Evolutionary conservation across 2,113 vertebrate species (phyloP), one percentile per base, ranked within the genome.

Genomic region (Nansenia antarctica): DNA sequence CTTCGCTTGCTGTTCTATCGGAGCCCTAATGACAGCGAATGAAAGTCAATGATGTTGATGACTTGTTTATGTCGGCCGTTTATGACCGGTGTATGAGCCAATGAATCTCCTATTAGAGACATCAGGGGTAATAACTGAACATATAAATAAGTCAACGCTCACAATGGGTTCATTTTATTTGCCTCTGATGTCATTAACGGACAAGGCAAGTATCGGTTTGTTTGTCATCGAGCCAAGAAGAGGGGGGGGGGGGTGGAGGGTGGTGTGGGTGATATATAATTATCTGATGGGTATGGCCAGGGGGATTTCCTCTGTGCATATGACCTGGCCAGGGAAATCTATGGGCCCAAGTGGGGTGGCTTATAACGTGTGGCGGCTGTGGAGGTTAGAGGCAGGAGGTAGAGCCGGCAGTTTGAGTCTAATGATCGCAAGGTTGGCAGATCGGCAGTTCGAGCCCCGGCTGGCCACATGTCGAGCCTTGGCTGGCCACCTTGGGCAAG

Each of bases 51-150:
- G 76, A 64, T 4, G 47, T 63, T 65, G 7, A 9, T 54, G 47
- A 22, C 72, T 53, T 54, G 59, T 69, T 67, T 54, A 22, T 59
- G 54, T 66, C 34, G 72, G 58, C 5, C 30, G 39, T 29, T 31
- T 60, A 29, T 61, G 60, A 24, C 12, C 27, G 66, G 31, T 55
- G 70, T 66, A 45, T 35, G 53, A 49, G 52, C 39, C 49, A 66
- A 35, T 55, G 70, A 80, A 76, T 71, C 45, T 69, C 65, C 73
- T 58, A 58, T 76, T 77, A 60, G 24, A 77, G 30, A 39, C 26
- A 53, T n/a, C 1, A 37, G 31, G 59, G 57, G 14, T 61, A 69
- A 84, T 67, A 22, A 47, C 34, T 30, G 22, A 27, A 77, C 69
- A 55, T 5, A 27, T 8, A 34, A 65, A 74, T 75, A 67, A 70